Conservation (phyloP, 2,888 invertebrate genomes). For the Lithophane leautieri region DNA sequence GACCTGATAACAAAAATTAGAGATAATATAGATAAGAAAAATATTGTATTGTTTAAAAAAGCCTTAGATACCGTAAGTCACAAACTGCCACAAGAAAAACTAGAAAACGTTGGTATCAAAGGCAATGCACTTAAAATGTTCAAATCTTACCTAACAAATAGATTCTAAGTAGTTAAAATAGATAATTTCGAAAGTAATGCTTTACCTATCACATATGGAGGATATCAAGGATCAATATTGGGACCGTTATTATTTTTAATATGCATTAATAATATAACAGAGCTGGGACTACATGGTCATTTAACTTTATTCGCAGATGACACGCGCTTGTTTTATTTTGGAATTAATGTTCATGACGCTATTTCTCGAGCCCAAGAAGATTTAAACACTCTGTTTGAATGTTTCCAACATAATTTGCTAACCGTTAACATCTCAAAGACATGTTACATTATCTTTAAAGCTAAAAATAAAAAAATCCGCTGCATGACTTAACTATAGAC, state of each 20-base stretch:
- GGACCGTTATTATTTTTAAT: neutral
- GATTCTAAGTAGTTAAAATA: neutral
- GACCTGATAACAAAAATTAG: neutral
- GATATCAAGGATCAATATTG: neutral
- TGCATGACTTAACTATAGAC: too few species aligned
- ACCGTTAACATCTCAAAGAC: too few species aligned
- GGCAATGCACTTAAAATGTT: neutral
- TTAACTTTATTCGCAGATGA: too few species aligned
- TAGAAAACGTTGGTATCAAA: neutral
- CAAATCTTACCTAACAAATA: neutral
- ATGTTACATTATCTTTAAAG: too few species aligned
- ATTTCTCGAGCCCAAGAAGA: too few species aligned
- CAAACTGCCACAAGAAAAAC: neutral
- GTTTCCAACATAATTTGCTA: too few species aligned
- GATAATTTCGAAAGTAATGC: neutral
- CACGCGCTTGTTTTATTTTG: too few species aligned
- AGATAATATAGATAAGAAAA: neutral
- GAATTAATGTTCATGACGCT: too few species aligned
- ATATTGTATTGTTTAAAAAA: neutral
- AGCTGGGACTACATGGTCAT: neutral
- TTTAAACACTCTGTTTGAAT: too few species aligned
- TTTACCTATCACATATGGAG: neutral
- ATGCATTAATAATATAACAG: neutral
- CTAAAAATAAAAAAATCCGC: too few species aligned
- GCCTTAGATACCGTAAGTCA: neutral